Conservation (phyloP, 2,888 invertebrate species). For the Diloba caeruleocephala region DNA sequence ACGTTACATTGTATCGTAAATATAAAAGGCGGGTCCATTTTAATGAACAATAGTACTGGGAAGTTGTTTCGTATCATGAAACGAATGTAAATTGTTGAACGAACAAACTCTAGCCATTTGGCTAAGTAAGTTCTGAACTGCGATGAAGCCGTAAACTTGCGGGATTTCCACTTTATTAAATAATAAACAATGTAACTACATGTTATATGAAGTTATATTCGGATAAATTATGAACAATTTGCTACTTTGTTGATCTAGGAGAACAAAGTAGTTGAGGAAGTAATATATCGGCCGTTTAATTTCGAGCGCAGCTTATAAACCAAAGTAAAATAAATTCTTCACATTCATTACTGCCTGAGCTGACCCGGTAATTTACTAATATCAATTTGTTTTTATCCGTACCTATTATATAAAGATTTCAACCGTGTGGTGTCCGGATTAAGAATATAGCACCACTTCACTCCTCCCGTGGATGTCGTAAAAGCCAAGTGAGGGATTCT, state of each 20-base stretch:
- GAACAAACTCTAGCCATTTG: conserved; percentile 66
- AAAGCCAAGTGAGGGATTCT: too few relatives aligned
- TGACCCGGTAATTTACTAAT: too few relatives aligned
- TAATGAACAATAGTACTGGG: conserved; percentile 47
- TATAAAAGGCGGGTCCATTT: conserved; percentile 47
- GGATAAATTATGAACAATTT: conserved; percentile 30
- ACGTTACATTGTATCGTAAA: conserved; percentile 21
- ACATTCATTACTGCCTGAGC: too few relatives aligned
- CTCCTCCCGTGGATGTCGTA: too few relatives aligned
- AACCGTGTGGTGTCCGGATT: too few relatives aligned
- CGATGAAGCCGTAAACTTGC: conserved; percentile 66
- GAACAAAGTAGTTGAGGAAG: conserved; percentile 1
- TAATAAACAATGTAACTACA: conserved; percentile 66
- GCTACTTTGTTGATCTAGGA: conserved; percentile 24
- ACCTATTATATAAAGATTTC: too few relatives aligned
- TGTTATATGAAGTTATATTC: conserved; percentile 46
- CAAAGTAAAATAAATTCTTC: too few relatives aligned
- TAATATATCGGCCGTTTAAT: too few relatives aligned
- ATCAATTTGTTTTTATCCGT: too few relatives aligned
- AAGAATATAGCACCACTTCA: too few relatives aligned
- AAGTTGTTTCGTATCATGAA: conserved; percentile 60
- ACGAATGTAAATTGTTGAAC: conserved; percentile 66
- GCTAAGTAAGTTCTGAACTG: conserved; percentile 67
- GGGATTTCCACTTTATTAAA: conserved; percentile 71
- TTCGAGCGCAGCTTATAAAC: too few relatives aligned